phyloP scores from a whole-genome alignment of 2,888 invertebrate species.

The Cerastis leucographa region DNA sequence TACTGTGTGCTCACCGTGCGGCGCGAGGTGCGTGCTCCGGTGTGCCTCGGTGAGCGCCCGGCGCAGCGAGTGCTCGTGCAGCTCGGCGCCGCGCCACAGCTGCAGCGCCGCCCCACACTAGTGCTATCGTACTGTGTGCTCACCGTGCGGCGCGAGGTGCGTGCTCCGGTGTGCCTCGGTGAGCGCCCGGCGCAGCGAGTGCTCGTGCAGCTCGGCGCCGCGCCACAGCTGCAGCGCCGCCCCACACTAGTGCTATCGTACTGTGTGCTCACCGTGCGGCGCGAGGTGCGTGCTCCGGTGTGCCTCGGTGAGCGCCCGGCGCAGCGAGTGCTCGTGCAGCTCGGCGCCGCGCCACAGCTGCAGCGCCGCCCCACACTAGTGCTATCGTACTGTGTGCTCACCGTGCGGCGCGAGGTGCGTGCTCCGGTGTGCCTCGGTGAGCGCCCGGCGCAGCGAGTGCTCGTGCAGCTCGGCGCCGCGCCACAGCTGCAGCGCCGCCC shows the following conservation, averaged over 20 bases:
- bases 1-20: too few relatives aligned
- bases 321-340: slow-evolving; percentile 94
- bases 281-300: slow-evolving; percentile 86
- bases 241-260: neutral
- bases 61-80: too few relatives aligned
- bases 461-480: slow-evolving; percentile 93
- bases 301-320: slow-evolving; percentile 93
- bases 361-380: slow-evolving; percentile 94
- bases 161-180: too few relatives aligned
- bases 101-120: too few relatives aligned
- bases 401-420: slow-evolving; percentile 69
- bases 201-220: too few relatives aligned
- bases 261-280: slow-evolving; percentile 65
- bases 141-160: too few relatives aligned
- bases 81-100: too few relatives aligned
- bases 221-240: too few relatives aligned
- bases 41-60: too few relatives aligned
- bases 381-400: slow-evolving; percentile 58
- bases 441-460: slow-evolving; percentile 93
- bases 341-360: slow-evolving; percentile 96
- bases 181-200: too few relatives aligned
- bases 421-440: slow-evolving; percentile 93
- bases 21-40: too few relatives aligned
- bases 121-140: too few relatives aligned
- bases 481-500: slow-evolving; percentile 96